phyloP scores from a whole-genome alignment of 2,113 vertebrate genomes.

The Dipodomys merriami region DNA sequence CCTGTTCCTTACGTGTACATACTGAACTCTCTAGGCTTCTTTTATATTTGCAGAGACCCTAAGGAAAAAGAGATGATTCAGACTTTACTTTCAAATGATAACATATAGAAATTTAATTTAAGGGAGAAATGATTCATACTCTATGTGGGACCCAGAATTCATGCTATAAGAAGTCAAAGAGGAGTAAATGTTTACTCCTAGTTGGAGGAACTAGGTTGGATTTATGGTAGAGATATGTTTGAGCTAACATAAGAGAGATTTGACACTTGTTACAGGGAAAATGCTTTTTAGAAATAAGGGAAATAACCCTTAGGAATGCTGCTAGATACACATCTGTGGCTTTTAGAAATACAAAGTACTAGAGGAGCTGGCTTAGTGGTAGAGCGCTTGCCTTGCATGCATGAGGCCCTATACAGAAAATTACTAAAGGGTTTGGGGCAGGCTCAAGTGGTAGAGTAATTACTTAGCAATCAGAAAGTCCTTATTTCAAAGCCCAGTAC shows the following conservation, averaged over 20 bases:
- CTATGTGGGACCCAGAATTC: constrained; percentile 21
- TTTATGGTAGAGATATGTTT: constrained; percentile 45
- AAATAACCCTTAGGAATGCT: not conserved
- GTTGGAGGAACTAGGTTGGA: not conserved
- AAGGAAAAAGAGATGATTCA: constrained; percentile 33
- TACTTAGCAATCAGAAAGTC: too few relatives aligned
- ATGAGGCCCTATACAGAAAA: too few relatives aligned
- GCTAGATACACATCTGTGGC: not conserved
- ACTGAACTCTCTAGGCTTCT: not conserved
- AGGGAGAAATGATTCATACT: constrained; percentile 1
- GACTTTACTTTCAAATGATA: not conserved
- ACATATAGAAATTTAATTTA: constrained; percentile 20
- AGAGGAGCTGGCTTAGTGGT: not conserved
- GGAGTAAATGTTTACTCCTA: not conserved
- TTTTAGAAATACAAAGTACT: not conserved
- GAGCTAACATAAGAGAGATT: constrained; percentile 21
- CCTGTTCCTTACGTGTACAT: not conserved
- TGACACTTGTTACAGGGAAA: not conserved
- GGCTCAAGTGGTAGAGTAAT: too few relatives aligned
- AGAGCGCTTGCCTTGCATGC: too few relatives aligned
- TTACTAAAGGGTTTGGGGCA: too few relatives aligned
- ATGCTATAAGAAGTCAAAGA: constrained; percentile 28
- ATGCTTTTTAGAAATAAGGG: not conserved
- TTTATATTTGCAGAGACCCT: constrained; percentile 32
- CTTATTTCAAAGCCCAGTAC: too few relatives aligned